Evolutionary conservation across 1,140 invertebrate genomes (phyloP).

Genomic region (Hylyphantes graminicola): DNA sequence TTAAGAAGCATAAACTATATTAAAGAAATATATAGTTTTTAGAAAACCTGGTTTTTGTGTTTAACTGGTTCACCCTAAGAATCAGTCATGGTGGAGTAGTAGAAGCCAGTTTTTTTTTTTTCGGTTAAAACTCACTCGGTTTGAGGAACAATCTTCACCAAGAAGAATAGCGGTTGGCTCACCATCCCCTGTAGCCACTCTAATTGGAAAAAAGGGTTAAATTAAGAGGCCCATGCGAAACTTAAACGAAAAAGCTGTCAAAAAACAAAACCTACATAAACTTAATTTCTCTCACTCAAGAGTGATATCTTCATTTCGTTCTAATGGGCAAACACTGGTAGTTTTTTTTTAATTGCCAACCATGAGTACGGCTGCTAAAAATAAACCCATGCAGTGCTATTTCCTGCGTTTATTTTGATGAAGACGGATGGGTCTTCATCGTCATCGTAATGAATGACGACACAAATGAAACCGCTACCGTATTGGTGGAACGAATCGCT

Average conservation of each 20-base stretch:
- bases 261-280: background rate
- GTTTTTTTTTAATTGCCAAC: conserved; percentile 18
- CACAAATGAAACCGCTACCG: conserved; percentile 1
- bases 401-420: conserved; percentile 40
- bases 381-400: conserved; percentile 26
- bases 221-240: too few species aligned
- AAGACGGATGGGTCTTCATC: conserved; percentile 37
- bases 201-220: too few species aligned
- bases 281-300: background rate
- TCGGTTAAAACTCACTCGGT: too few species aligned
- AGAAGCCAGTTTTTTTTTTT: too few species aligned
- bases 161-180: too few species aligned
- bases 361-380: background rate
- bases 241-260: background rate
- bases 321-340: background rate
- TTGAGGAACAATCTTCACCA: too few species aligned
- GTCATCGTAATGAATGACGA: conserved; percentile 2
- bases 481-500: conserved; percentile 2
- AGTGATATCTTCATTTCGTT: conserved; percentile 16
- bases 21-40: too few species aligned
- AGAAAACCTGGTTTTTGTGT: too few species aligned
- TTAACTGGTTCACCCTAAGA: too few species aligned
- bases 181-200: too few species aligned
- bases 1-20: too few species aligned
- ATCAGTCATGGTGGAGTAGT: too few species aligned